phyloP scores from a whole-genome alignment of 1,140 invertebrate species.

The Penaeus chinensis region DNA sequence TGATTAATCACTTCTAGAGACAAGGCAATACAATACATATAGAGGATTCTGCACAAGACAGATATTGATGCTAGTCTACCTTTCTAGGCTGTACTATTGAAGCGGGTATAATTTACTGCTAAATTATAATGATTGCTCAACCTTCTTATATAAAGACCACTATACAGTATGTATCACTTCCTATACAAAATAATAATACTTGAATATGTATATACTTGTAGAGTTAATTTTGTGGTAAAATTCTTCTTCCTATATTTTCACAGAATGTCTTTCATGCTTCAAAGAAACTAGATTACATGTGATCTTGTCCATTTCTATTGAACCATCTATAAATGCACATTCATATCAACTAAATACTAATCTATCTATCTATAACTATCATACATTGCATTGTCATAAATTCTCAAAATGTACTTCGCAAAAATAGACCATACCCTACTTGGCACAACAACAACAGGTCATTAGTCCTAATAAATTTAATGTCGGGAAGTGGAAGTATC shows the following conservation, averaged over 20 bases:
- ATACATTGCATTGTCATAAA: conserved; percentile 18
- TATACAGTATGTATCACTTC: conserved; percentile 1
- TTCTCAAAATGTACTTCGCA: conserved; percentile 15
- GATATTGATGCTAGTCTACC: conserved; percentile 1
- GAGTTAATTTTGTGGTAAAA: neutral
- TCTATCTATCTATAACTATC: conserved; percentile 29
- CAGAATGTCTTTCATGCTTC: no score
- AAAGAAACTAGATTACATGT: no score
- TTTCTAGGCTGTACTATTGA: conserved; percentile 21
- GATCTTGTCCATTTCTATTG: no score
- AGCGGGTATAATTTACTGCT: conserved; percentile 25
- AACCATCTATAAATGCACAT: no score
- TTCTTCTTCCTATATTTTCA: neutral
- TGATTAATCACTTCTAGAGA: conserved; percentile 33
- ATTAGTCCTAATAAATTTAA: neutral
- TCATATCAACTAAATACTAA: neutral
- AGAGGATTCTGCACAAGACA: conserved; percentile 15
- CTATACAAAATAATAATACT: conserved; percentile 28
- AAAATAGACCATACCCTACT: conserved; percentile 25
- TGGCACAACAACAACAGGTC: conserved; percentile 38
- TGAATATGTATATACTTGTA: neutral
- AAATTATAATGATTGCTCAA: conserved; percentile 22
- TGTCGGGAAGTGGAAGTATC: no score
- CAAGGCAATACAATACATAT: conserved; percentile 30
- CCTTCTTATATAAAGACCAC: conserved; percentile 10